Evolutionary conservation across 2,888 invertebrate species (phyloP), one percentile per base, ranked within the genome.

Genomic region (Platycheirus albimanus): DNA sequence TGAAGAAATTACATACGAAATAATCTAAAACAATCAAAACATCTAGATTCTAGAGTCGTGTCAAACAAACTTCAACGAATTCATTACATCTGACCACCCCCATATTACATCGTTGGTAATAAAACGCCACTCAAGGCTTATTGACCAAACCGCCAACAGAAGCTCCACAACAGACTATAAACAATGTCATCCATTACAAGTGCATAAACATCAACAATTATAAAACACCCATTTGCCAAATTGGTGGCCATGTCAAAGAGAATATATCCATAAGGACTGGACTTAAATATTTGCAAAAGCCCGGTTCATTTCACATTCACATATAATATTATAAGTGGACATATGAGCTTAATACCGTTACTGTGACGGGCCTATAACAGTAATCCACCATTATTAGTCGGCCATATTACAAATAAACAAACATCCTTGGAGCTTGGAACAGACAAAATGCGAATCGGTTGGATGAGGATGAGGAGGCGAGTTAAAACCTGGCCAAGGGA

Each of bases 271-370:
- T 28, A 51, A 10, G n/a, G 30, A 20, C 47, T 20, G 28, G 47
- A 41, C 13, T 63, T 61, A 72, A 81, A 81, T 81, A 81, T 77
- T 81, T 81, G 49, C 67, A 41, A 72, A 81, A 66, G n/a, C n/a
- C 61, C 43, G 64, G 58, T 36, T 58, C 45, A 38, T 64, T 51
- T 28, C 51, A 71, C 49, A 28, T 24, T 6, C 6, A 2, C 3
- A 8, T 33, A 2, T 33, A 33, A 33, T 33, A 33, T 8, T 24
- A 24, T 24, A 4, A 24, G 24, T 11, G 24, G 51, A n/a, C n/a
- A n/a, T n/a, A n/a, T n/a, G n/a, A n/a, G n/a, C n/a, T n/a, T 52
- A 20, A 28, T 11, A 8, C 20, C 17, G 28, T 8, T 51, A 54
- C 24, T 38, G 24, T 43, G 28, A 69, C 8, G 45, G 43, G 61